Percentiles rank a stretch among this genome's conserved stretches.
These are phyloP conservation scores for Natrix natrix DNA, from an alignment of 2,797 vertebrate genomes.

Conservation along the genomic window DNA sequence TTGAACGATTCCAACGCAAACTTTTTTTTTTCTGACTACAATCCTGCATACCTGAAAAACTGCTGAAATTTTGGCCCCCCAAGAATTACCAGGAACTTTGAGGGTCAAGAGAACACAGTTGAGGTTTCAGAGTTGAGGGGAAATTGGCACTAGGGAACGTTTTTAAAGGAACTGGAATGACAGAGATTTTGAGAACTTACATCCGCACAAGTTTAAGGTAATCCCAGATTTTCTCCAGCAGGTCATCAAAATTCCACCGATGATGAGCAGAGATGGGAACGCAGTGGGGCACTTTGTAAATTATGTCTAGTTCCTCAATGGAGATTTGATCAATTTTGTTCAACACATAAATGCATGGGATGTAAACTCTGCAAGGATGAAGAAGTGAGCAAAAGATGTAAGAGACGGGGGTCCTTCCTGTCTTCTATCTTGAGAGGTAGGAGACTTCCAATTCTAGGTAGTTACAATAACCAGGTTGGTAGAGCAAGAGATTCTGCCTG, in stretches of 20 bases:
- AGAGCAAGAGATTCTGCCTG: neutral
- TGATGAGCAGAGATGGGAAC: constrained; percentile 98
- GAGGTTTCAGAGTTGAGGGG: neutral
- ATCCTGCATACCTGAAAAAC: neutral
- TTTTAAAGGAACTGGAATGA: neutral
- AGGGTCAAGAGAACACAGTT: neutral
- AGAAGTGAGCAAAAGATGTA: neutral
- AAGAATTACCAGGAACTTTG: neutral
- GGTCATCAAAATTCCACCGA: constrained; percentile 98
- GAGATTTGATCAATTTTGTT: constrained; percentile 99
- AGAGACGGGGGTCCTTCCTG: rapidly evolving
- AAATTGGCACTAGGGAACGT: neutral
- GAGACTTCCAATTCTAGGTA: neutral
- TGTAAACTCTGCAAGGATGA: constrained; percentile 84
- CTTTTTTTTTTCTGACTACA: neutral
- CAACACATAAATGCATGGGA: constrained; percentile 96
- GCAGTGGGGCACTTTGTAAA: constrained; percentile 97
- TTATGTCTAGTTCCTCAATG: constrained; percentile 95
- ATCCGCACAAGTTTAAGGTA: constrained; percentile 94
- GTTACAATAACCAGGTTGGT: neutral
- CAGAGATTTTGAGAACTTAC: constrained; percentile 74
- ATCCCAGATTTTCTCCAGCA: constrained; percentile 96
- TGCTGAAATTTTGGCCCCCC: neutral
- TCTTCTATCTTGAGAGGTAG: neutral
- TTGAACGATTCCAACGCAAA: neutral